phyloP scores from a whole-genome alignment of 2,113 vertebrate genomes.

The Accipiter virgatus region DNA sequence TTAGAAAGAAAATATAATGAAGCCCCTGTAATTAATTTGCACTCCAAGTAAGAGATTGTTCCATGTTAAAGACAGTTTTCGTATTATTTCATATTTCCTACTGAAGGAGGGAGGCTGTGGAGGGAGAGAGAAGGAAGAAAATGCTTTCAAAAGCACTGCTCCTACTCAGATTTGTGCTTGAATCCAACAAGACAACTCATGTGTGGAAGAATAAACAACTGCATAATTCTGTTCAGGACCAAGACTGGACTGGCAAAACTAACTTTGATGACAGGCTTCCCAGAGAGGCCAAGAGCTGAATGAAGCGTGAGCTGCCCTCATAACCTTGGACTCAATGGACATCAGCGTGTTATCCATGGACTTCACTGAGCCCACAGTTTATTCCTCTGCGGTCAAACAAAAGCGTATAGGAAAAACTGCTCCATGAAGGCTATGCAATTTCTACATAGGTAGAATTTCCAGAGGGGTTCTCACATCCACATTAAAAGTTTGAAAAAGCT shows the following conservation, averaged over 20 bases:
- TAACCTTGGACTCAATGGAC: neutral
- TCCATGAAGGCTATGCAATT: neutral
- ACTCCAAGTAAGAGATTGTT: neutral
- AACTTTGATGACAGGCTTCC: neutral
- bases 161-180: neutral
- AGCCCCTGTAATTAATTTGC: neutral
- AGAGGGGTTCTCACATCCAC: neutral
- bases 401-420: fast-evolving
- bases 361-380: neutral
- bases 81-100: neutral
- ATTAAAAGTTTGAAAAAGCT: neutral
- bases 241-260: neutral
- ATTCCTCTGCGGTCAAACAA: neutral
- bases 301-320: neutral
- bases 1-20: neutral
- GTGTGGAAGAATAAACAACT: neutral
- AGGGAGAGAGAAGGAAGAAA: neutral
- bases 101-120: neutral
- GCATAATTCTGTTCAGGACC: neutral
- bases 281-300: neutral
- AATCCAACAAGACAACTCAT: neutral
- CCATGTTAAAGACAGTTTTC: neutral
- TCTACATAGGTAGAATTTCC: neutral
- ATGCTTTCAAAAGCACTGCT: neutral
- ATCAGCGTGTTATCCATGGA: neutral